Evolutionary conservation across 2,888 invertebrate genomes (phyloP).

Genomic region (Coelinius sp.): DNA sequence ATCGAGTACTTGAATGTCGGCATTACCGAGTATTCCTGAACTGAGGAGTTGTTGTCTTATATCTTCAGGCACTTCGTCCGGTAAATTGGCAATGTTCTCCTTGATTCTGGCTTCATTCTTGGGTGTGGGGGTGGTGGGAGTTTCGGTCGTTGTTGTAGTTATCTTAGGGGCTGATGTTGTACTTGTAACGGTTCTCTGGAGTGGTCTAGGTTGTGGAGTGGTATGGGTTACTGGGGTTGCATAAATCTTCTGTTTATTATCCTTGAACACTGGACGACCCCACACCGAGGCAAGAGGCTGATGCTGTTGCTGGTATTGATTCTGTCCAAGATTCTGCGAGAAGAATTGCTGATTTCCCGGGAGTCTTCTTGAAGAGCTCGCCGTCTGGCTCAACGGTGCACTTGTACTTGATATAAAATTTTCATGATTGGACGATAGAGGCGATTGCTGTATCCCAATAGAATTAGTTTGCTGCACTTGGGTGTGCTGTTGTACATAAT

Average conservation of each 20-base stretch:
- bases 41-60: conserved; percentile 85
- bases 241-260: conserved; percentile 61
- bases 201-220: conserved; percentile 65
- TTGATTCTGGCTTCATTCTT: conserved; percentile 73
- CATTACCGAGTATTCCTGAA: conserved; percentile 89
- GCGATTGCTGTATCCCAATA: conserved; percentile 39
- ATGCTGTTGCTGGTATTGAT: conserved; percentile 63
- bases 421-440: conserved; percentile 29
- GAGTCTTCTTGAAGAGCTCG: conserved; percentile 56
- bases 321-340: conserved; percentile 54
- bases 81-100: conserved; percentile 73
- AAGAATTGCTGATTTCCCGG: conserved; percentile 62
- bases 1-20: conserved; percentile 88
- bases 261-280: conserved; percentile 58
- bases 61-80: conserved; percentile 92
- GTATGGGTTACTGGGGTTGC: conserved; percentile 62
- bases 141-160: conserved; percentile 72
- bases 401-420: conserved; percentile 36
- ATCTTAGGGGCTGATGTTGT: conserved; percentile 70
- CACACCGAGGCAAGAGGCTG: conserved; percentile 55
- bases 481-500: conserved; percentile 71
- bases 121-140: conserved; percentile 72
- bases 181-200: conserved; percentile 68
- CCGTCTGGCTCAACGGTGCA: conserved; percentile 57
- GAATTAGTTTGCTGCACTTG: conserved; percentile 45